Evolutionary conservation across 2,888 invertebrate genomes (phyloP).

Genomic region (Rambutsinella grinnellia): DNA sequence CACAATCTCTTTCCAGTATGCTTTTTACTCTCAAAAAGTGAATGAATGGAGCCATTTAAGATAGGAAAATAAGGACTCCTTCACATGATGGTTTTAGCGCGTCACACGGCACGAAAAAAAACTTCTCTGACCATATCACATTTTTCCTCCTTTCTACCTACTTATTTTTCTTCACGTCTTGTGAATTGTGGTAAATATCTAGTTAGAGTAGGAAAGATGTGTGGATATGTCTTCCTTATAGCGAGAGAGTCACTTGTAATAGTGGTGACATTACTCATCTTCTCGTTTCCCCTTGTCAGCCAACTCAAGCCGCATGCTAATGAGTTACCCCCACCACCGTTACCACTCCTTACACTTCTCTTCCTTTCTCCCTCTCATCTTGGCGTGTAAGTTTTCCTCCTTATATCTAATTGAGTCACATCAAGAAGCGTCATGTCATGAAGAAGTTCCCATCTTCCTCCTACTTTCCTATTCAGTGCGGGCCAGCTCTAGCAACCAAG

Average conservation of each 20-base stretch:
- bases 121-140: conserved; percentile 32
- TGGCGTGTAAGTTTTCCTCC: conserved; percentile 24
- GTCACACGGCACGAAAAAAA: too few relatives aligned
- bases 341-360: conserved; percentile 44
- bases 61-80: background rate
- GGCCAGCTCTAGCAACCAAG: conserved; percentile 33
- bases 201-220: conserved; percentile 4
- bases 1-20: background rate
- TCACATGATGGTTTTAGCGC: background rate
- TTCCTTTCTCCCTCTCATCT: conserved; percentile 26
- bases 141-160: conserved; percentile 19
- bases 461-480: conserved; percentile 52
- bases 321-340: conserved; percentile 57
- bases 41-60: background rate
- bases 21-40: background rate
- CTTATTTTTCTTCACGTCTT: conserved; percentile 39
- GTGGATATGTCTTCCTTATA: conserved; percentile 11
- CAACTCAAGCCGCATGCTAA: conserved; percentile 64
- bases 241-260: conserved; percentile 41
- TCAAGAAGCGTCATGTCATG: conserved; percentile 58
- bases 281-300: conserved; percentile 61
- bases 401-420: conserved; percentile 57
- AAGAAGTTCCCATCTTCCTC: conserved; percentile 38
- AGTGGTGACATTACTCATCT: conserved; percentile 61
- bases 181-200: conserved; percentile 17